Evolutionary conservation across 2,113 vertebrate genomes (phyloP).

Genomic region (Capreolus pygargus): DNA sequence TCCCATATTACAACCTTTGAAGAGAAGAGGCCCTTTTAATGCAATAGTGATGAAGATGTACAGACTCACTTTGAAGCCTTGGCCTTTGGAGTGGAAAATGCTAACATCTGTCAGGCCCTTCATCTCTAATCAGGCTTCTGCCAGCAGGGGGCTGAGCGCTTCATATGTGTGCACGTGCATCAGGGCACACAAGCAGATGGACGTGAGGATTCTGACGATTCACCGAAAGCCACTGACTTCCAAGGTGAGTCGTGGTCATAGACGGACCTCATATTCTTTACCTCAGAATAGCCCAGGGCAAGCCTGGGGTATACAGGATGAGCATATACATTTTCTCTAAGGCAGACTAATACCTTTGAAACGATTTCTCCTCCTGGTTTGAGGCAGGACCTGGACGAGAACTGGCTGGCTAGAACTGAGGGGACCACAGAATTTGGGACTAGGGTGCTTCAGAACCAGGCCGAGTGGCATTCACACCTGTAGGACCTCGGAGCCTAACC

Average conservation of each 20-base stretch:
- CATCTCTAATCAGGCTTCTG: not conserved
- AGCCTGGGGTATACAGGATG: not conserved
- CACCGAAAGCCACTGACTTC: not conserved
- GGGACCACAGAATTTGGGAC: fast-evolving
- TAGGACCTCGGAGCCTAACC: not conserved
- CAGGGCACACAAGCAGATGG: not conserved
- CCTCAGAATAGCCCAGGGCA: not conserved
- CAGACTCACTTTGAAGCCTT: conserved; percentile 24
- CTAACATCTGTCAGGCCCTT: conserved; percentile 20
- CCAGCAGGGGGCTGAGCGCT: not conserved
- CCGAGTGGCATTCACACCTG: not conserved
- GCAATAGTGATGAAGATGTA: not conserved
- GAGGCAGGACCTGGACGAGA: not conserved
- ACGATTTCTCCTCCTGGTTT: not conserved
- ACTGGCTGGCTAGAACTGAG: not conserved
- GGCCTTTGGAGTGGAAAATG: not conserved
- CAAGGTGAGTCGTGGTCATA: not conserved
- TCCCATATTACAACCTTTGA: conserved; percentile 47
- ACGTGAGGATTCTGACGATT: not conserved
- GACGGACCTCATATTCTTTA: not conserved
- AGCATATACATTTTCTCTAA: not conserved
- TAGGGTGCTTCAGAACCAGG: not conserved
- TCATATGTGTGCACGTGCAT: no score
- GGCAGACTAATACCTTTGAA: not conserved
- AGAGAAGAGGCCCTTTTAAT: conserved; percentile 14